phyloP scores from a whole-genome alignment of 2,113 vertebrate genomes.

The Cyanoderma ruficeps region DNA sequence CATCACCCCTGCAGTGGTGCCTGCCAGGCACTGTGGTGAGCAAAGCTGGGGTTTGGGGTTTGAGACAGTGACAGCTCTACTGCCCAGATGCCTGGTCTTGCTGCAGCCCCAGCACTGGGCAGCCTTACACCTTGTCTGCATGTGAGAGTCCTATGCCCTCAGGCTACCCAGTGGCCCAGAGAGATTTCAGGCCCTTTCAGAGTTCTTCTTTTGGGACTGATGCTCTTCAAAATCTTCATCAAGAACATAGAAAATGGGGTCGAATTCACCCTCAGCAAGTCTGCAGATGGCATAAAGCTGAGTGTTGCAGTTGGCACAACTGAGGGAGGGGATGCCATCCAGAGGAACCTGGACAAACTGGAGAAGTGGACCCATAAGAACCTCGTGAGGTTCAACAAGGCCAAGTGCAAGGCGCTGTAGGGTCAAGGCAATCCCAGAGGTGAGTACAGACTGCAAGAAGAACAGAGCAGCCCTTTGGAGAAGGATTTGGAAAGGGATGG shows the following conservation, averaged over 20 bases:
- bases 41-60: not conserved
- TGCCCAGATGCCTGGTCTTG: not conserved
- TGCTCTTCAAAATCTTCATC: not conserved
- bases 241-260: not conserved
- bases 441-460: not conserved
- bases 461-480: not conserved
- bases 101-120: not conserved
- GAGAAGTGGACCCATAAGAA: not conserved
- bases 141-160: rapidly evolving
- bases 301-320: rapidly evolving
- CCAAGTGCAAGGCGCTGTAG: rapidly evolving
- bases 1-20: not conserved
- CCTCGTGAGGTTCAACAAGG: not conserved
- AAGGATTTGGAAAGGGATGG: not conserved
- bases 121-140: not conserved
- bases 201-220: not conserved
- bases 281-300: not conserved
- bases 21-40: rapidly evolving
- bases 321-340: not conserved
- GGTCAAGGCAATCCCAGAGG: not conserved
- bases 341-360: not conserved
- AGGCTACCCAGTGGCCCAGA: not conserved
- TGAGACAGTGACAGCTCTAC: not conserved
- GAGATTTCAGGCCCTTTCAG: not conserved
- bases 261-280: not conserved